A percentile compares a stretch with the other conserved stretches of the same genome.
phyloP scores from a whole-genome alignment of 2,797 vertebrate species.

The Thamnophis elegans region DNA sequence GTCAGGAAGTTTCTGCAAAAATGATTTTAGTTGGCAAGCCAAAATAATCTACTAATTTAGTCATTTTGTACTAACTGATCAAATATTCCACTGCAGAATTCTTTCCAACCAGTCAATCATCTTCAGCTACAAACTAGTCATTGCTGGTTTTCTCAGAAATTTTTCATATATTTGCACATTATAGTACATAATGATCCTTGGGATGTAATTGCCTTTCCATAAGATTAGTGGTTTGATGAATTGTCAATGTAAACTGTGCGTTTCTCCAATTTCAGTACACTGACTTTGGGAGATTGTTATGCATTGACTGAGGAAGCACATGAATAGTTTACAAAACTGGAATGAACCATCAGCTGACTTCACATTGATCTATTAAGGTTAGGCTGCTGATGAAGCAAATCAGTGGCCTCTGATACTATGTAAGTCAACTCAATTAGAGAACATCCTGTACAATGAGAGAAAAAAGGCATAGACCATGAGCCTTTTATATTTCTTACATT shows the following conservation, averaged over 20 bases:
- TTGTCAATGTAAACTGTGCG: neutral
- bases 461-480: neutral
- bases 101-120: neutral
- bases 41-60: neutral
- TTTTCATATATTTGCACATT: constrained; percentile 6
- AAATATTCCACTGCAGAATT: neutral
- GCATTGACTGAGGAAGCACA: constrained; percentile 15
- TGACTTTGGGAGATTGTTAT: neutral
- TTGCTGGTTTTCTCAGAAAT: neutral
- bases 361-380: neutral
- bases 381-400: constrained; percentile 4
- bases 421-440: neutral
- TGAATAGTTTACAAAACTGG: neutral
- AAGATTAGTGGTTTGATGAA: constrained; percentile 1
- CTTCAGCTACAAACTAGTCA: neutral
- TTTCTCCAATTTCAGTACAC: constrained; percentile 10
- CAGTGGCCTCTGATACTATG: neutral
- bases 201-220: neutral
- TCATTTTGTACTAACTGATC: neutral
- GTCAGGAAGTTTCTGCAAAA: neutral
- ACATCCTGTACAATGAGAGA: neutral
- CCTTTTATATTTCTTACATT: neutral
- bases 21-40: neutral
- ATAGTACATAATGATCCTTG: neutral
- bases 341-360: neutral